Evolutionary conservation across 2,888 invertebrate genomes (phyloP), one percentile per base, ranked within the genome.

Genomic region (Priocnemis perturbator): DNA sequence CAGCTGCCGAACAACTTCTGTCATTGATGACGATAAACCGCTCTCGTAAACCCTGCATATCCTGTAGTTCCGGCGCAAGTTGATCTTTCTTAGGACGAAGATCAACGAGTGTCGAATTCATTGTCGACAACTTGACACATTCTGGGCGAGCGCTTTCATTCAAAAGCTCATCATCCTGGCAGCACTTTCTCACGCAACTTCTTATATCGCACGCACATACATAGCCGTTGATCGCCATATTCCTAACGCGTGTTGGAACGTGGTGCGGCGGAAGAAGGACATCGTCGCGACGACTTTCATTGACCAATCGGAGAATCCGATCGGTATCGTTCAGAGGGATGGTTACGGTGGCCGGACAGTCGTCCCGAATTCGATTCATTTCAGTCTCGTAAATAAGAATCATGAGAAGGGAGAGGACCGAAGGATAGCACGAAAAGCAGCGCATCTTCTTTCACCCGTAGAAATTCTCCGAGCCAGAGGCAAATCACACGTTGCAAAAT

Each of bases 131-230:
- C 0, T 0, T 9, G 2, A 2, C 19, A 0, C 23, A 53, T 7
- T n/a, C 17, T 3, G 52, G 0, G 0, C 19, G 7, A 0, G 14
- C n/a, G 0, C 56, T n/a, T 0, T 47, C 4, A 17, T 37, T 45
- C 5, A 68, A 71, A 7, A 75, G 70, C 56, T 83, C 68, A 30
- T 80, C 73, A 44, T 63, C 64, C 11, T 57, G 69, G 68, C 89
- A 89, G 73, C 89, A 90, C 71, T 87, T 88, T 67, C 85, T 79
- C 66, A 89, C 64, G 58, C 87, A 87, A 0, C 44, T 65, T 5
- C 55, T 48, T 2, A 81, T 11, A 9, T 79, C 67, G 67, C 88
- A 88, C 30, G 77, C 45, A 37, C 37, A 37, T 11, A 37, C 37
- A 11, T 11, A 11, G 14, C 14, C 37, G 37, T 37, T 3, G 1